A percentile compares a stretch with the other conserved stretches of the same genome.
phyloP scores from a whole-genome alignment of 2,888 invertebrate species.

The Chaetogeoica ovagalla region DNA sequence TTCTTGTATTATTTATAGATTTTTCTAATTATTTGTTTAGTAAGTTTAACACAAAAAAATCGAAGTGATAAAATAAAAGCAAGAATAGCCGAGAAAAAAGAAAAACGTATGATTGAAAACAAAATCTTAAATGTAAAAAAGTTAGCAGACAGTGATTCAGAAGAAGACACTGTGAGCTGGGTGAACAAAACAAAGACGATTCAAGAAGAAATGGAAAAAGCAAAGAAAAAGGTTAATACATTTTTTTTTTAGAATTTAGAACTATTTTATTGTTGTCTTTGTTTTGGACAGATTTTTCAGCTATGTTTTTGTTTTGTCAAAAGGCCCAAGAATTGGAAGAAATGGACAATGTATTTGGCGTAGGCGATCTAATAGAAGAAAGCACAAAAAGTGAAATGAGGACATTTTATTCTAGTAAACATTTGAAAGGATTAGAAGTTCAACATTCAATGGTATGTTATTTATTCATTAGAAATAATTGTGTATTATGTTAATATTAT shows the following conservation, averaged over 20 bases:
- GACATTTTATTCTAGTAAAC: conserved; percentile 69
- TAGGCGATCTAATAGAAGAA: conserved; percentile 80
- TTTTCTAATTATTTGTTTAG: conserved; percentile 56
- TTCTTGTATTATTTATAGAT: neutral
- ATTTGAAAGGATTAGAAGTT: conserved; percentile 81
- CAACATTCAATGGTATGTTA: conserved; percentile 73
- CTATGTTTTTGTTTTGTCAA: conserved; percentile 54
- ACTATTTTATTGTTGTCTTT: conserved; percentile 27
- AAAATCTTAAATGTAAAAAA: conserved; percentile 67
- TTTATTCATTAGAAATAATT: neutral
- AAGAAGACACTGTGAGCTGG: conserved; percentile 80
- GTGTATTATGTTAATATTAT: conserved; percentile 8
- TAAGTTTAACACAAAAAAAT: conserved; percentile 73
- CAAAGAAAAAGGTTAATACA: conserved; percentile 73
- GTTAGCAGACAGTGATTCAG: conserved; percentile 75
- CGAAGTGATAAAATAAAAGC: conserved; percentile 80
- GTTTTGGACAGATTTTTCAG: conserved; percentile 45
- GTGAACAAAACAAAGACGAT: conserved; percentile 77
- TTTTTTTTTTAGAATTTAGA: conserved; percentile 18
- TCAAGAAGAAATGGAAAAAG: conserved; percentile 78
- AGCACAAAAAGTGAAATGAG: conserved; percentile 68
- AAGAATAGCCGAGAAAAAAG: conserved; percentile 74
- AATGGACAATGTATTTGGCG: conserved; percentile 92
- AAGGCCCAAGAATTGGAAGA: conserved; percentile 92
- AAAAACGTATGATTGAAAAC: conserved; percentile 76